Evolutionary conservation across 2,797 vertebrate species (phyloP).

Genomic region (Moxostoma hubbsi): DNA sequence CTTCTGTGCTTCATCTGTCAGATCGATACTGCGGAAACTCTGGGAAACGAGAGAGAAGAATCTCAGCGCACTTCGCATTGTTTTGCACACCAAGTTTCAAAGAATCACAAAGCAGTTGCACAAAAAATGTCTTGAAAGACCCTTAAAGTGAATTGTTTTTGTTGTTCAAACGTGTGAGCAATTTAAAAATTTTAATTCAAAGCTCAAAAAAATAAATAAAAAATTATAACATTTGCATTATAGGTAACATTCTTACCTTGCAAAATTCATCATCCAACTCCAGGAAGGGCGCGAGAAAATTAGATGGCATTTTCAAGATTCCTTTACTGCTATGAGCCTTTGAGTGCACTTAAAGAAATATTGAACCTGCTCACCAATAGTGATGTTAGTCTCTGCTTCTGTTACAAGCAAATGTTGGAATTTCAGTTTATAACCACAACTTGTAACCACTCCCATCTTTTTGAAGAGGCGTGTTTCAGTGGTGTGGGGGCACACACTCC

Average conservation of each 20-base stretch:
- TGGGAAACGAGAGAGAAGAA: slow-evolving; percentile 51
- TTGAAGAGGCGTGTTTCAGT: slow-evolving; percentile 58
- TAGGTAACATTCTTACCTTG: slow-evolving; percentile 72
- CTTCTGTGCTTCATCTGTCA: slow-evolving; percentile 66
- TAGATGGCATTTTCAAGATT: slow-evolving; percentile 76
- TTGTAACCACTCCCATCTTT: slow-evolving; percentile 55
- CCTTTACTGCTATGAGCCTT: slow-evolving; percentile 34
- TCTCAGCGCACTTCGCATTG: neutral
- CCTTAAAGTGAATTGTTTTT: too few relatives aligned
- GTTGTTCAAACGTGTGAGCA: neutral
- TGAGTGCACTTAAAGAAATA: slow-evolving; percentile 20
- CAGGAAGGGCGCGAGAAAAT: slow-evolving; percentile 78
- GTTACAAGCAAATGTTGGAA: slow-evolving; percentile 74
- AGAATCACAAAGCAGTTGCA: neutral
- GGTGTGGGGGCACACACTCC: slow-evolving; percentile 34
- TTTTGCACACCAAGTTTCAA: neutral
- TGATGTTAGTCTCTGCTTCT: slow-evolving; percentile 56
- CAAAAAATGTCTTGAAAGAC: neutral
- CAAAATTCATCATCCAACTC: slow-evolving; percentile 81
- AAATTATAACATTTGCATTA: neutral
- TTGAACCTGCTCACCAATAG: slow-evolving; percentile 26
- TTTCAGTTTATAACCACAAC: slow-evolving; percentile 77
- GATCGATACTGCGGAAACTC: slow-evolving; percentile 73
- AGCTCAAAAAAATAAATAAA: neutral
- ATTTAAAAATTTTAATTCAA: too few relatives aligned